Evolutionary conservation across 2,888 invertebrate species (phyloP), one percentile per base, ranked within the genome.

Genomic region (Tineola bisselliella): DNA sequence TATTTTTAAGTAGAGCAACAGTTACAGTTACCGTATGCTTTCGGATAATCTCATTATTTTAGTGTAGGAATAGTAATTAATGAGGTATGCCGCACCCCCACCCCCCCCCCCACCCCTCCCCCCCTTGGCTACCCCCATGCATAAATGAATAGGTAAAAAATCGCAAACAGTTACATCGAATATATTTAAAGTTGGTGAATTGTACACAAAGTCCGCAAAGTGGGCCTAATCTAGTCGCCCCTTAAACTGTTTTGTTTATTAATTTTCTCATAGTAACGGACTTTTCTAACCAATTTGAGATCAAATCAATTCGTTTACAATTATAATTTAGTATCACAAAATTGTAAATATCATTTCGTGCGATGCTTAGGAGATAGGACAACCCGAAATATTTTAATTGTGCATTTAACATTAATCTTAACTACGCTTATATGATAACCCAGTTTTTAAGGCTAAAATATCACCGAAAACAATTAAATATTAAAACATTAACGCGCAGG

Each of bases 271-370:
- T 13, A 4, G 2, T 13, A 52, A 11, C 15, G 15, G 15, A 10
- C 15, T 52, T 52, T n/a, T 15, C 17, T 19, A 25, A 25, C 58
- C 58, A 58, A 58, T 58, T 33, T 58, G 58, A 58, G 58, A 58
- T 33, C 58, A 33, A 58, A 58, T 33, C 31, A 33, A 54, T 54
- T 48, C 12, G 18, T 57, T n/a, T 15, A 17, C 8, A 31, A 33
- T 58, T 58, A 58, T 58, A 58, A 33, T 58, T 58, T 58, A 58
- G 58, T 58, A 58, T 58, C 58, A 58, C 58, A 58, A 19, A 48
- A 5, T 58, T 58, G 54, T 25, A 33, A 58, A 58, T 57, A 57
- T 33, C n/a, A 58, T 58, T 54, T 58, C 15, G 58, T 33, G 31
- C 58, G 58, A 58, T 54, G 54, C 54, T 54, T 54, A 54, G 17